Evolutionary conservation across 2,797 vertebrate species (phyloP).

Genomic region (Halcyon smyrnensis): DNA sequence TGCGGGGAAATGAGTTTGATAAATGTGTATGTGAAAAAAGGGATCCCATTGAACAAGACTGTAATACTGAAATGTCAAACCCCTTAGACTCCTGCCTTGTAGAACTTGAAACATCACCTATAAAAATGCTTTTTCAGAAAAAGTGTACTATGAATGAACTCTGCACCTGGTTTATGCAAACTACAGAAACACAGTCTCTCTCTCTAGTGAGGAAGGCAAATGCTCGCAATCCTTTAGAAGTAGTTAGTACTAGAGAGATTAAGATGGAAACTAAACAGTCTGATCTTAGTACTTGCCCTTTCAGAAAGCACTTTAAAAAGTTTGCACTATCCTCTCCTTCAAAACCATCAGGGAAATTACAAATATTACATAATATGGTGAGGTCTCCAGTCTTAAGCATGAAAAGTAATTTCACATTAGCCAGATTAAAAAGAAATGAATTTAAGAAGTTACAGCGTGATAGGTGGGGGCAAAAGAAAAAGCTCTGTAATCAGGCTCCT

Average conservation of each 20-base stretch:
- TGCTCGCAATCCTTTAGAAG: slow-evolving; percentile 88
- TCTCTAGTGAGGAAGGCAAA: slow-evolving; percentile 92
- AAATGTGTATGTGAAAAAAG: slow-evolving; percentile 65
- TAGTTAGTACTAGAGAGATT: slow-evolving; percentile 85
- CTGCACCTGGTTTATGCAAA: slow-evolving; percentile 97
- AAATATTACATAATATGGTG: slow-evolving; percentile 80
- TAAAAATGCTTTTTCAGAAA: slow-evolving; percentile 92
- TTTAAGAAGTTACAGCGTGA: slow-evolving; percentile 73
- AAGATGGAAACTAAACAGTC: slow-evolving; percentile 81
- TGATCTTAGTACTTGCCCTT: slow-evolving; percentile 85
- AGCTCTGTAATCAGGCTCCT: slow-evolving; percentile 52
- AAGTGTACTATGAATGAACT: slow-evolving; percentile 91
- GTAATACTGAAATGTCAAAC: slow-evolving; percentile 57
- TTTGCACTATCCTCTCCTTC: slow-evolving; percentile 93
- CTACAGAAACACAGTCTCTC: slow-evolving; percentile 96
- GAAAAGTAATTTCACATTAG: slow-evolving; percentile 77
- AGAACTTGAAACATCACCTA: slow-evolving; percentile 83
- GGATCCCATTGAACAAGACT: slow-evolving; percentile 59
- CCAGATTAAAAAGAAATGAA: slow-evolving; percentile 77
- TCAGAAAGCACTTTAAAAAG: slow-evolving; percentile 94
- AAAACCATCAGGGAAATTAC: slow-evolving; percentile 85
- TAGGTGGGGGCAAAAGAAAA: slow-evolving; percentile 73
- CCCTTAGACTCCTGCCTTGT: slow-evolving; percentile 77
- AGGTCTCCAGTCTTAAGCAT: slow-evolving; percentile 75
- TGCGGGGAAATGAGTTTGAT: slow-evolving; percentile 79